Evolutionary conservation across 2,797 vertebrate species (phyloP), one percentile per base, ranked within the genome.

Genomic region (Pangasius larnaudii): DNA sequence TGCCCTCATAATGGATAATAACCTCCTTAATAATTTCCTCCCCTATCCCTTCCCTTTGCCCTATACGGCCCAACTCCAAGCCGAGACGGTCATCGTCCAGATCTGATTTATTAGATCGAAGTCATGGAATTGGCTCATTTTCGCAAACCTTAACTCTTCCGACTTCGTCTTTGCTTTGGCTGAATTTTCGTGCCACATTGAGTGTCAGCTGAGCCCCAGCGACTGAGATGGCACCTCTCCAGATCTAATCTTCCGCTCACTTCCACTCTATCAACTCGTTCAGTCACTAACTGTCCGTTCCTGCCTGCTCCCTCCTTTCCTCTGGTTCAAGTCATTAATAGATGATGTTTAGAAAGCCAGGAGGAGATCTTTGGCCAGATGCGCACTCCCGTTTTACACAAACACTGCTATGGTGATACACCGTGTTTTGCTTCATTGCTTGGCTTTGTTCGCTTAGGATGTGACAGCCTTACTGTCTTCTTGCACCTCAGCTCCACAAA

Each of bases 21-120:
- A 86, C 9, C 5, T 56, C 58, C 27, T 82, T 67, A 83, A 75
- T 82, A 65, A 58, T 36, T 83, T 89, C 88, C 85, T 89, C 83
- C 78, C 46, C 18, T 9, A 39, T 58, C 53, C 84, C 67, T 80
- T 85, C 74, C 33, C 18, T 8, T 36, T 63, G 27, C 36, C 22
- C 39, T 78, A 53, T 33, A 36, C 0, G 63, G 16, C 63, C 24
- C 36, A 42, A 42, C 22, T 27, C 42, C 7, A 24, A 22, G 9
- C 49, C 86, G 36, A 61, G n/a, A 18, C 51, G n/a, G 27, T 30
- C n/a, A 6, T 79, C 63, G 13, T 24, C 63, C 75, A 39, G 13
- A 74, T 88, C 84, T 18, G 30, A 88, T 81, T 74, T n/a, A 72
- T 63, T 13, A 2, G 27, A 49, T 49, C 30, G 7, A 18, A 67